These are phyloP conservation scores for Mugil cephalus DNA, from an alignment of 2,113 vertebrate genomes.

Conservation along the genomic window DNA sequence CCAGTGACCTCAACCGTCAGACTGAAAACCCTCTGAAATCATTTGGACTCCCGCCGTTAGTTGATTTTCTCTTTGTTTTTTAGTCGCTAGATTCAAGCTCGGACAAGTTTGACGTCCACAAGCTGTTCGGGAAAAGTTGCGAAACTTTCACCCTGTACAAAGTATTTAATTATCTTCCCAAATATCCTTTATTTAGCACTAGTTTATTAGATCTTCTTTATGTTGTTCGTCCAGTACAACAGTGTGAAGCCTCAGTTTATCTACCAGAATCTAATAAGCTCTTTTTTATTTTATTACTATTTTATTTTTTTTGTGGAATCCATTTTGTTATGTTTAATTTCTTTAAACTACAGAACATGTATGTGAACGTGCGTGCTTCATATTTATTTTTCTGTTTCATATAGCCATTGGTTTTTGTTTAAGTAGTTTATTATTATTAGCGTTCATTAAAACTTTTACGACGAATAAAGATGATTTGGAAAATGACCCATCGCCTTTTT, in stretches of 20 bases:
- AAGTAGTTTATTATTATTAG: constrained; percentile 16
- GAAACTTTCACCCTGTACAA: constrained; percentile 59
- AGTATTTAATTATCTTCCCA: constrained; percentile 60
- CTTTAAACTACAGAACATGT: constrained; percentile 60
- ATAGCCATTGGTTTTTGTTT: not conserved
- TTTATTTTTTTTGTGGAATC: constrained; percentile 57
- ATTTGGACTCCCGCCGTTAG: no score
- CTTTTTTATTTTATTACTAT: not conserved
- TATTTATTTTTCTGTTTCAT: constrained; percentile 75
- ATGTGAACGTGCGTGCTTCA: constrained; percentile 61
- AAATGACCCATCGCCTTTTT: constrained; percentile 27
- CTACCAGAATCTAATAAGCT: constrained; percentile 79
- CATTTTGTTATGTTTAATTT: constrained; percentile 49
- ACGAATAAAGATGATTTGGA: constrained; percentile 70
- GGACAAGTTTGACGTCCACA: not conserved
- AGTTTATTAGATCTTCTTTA: constrained; percentile 30
- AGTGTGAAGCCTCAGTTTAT: constrained; percentile 60
- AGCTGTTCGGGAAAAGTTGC: constrained; percentile 7
- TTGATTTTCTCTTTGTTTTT: no score
- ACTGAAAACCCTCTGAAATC: not conserved
- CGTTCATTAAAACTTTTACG: constrained; percentile 39
- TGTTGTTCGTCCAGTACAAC: constrained; percentile 39
- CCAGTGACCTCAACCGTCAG: constrained; percentile 67
- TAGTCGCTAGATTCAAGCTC: no score
- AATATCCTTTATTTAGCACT: constrained; percentile 41